Evolutionary conservation across 1,140 invertebrate genomes (phyloP).

Genomic region (Lepidotrigona ventralis): DNA sequence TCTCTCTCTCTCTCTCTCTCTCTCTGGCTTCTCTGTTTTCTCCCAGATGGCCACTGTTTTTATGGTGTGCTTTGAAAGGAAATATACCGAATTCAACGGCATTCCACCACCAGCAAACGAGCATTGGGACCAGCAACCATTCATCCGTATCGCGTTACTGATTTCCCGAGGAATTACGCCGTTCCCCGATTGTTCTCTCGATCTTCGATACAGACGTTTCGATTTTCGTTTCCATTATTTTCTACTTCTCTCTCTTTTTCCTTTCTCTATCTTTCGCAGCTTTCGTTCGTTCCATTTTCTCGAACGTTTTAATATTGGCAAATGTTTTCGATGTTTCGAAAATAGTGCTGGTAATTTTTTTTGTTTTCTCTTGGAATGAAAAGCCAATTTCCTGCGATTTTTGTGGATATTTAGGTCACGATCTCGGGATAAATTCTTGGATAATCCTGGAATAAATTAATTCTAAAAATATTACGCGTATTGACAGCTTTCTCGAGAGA

Average conservation of each 20-base stretch:
- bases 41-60: background rate
- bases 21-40: background rate
- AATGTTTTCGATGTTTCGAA: background rate
- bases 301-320: background rate
- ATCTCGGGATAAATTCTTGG: background rate
- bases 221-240: background rate
- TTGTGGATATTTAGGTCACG: no score
- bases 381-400: background rate
- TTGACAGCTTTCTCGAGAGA: no score
- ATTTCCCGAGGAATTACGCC: conserved; percentile 9
- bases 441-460: no score
- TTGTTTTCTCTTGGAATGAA: background rate
- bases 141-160: conserved; percentile 17
- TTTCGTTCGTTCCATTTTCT: background rate
- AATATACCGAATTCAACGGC: conserved; percentile 28
- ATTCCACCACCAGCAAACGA: background rate
- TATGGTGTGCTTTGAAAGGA: conserved; percentile 3
- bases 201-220: background rate
- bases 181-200: background rate
- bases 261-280: background rate
- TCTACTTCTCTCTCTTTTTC: background rate
- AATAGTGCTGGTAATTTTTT: background rate
- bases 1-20: background rate
- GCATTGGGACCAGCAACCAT: background rate
- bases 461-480: background rate